Conservation (phyloP, 2,113 vertebrate genomes). For the Condylura cristata region DNA sequence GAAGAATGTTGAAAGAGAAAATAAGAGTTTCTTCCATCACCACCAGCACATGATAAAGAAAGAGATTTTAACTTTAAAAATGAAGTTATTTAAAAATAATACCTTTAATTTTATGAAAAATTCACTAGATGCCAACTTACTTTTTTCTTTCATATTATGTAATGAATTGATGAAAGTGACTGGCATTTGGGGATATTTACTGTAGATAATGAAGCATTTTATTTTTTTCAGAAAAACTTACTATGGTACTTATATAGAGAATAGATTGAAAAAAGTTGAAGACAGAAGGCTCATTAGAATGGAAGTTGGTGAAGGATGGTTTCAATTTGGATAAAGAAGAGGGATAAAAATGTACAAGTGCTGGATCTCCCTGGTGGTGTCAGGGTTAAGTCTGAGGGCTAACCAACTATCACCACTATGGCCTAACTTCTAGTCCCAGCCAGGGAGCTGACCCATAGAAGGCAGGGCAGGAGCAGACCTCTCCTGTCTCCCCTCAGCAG, state of each 20-base stretch:
- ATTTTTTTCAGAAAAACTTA: neutral
- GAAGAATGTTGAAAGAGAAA: neutral
- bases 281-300: neutral
- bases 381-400: too few species aligned
- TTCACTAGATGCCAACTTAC: neutral
- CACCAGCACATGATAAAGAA: neutral
- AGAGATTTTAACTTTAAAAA: neutral
- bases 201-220: neutral
- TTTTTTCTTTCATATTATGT: neutral
- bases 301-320: neutral
- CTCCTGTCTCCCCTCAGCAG: too few species aligned
- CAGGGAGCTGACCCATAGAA: too few species aligned
- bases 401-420: too few species aligned
- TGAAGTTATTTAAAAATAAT: neutral
- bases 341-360: neutral
- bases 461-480: too few species aligned
- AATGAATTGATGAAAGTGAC: neutral
- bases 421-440: too few species aligned
- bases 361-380: too few species aligned
- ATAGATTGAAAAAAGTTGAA: neutral
- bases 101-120: constrained; percentile 16
- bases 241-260: neutral
- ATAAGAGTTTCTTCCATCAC: neutral
- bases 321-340: neutral
- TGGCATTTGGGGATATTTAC: neutral